Conservation (phyloP, 2,797 vertebrate species). For the Pipistrellus nathusii region DNA sequence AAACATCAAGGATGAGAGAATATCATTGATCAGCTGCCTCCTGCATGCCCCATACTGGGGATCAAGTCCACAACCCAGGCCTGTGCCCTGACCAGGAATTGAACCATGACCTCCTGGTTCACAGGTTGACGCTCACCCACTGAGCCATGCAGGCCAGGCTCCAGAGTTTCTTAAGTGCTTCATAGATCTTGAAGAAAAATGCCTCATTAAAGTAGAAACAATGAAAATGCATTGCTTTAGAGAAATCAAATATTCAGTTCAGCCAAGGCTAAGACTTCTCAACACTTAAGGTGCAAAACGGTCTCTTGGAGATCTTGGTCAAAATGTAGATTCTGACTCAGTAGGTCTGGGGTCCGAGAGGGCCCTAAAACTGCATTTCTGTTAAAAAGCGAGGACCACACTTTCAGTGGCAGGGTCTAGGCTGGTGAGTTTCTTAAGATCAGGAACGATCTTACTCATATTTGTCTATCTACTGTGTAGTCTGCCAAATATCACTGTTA, state of each 20-base stretch:
- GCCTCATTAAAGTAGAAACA: conserved; percentile 15
- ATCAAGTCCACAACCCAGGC: too few relatives aligned
- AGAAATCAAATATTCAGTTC: conserved; percentile 1
- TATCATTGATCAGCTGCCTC: too few relatives aligned
- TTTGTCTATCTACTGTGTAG: background rate
- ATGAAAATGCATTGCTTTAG: background rate
- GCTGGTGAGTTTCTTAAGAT: background rate
- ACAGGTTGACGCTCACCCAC: too few relatives aligned
- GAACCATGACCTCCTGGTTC: too few relatives aligned
- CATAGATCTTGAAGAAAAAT: conserved; percentile 4
- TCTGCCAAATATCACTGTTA: background rate
- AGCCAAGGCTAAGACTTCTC: background rate
- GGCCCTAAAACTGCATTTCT: background rate
- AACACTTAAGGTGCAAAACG: background rate
- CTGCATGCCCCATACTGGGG: too few relatives aligned
- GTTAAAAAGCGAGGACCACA: background rate
- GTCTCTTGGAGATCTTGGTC: background rate
- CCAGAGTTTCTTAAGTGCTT: conserved; percentile 57
- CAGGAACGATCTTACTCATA: background rate
- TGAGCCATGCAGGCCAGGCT: background rate
- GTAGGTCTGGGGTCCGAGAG: background rate
- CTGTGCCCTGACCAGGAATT: too few relatives aligned
- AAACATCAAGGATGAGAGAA: too few relatives aligned
- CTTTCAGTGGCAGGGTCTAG: background rate
- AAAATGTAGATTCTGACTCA: background rate